Conservation (phyloP, 1,140 invertebrate genomes). For the Drosophila dunni region DNA sequence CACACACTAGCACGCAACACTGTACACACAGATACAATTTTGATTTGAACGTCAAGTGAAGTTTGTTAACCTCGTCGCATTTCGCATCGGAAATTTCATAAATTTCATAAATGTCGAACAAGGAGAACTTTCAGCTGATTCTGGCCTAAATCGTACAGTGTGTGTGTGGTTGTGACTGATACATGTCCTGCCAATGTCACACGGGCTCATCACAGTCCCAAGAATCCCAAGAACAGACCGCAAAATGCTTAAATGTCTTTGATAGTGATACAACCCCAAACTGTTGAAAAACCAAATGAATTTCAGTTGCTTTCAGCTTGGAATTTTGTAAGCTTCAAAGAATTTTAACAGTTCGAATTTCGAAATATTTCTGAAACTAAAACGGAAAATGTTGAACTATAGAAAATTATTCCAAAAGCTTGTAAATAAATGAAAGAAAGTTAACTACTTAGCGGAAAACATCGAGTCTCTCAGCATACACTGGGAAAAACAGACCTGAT, state of each 20-base stretch:
- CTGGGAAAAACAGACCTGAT: too few species aligned
- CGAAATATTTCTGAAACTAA: slow-evolving; percentile 67
- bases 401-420: background rate
- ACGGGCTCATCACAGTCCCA: background rate
- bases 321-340: slow-evolving; percentile 69
- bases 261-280: slow-evolving; percentile 46
- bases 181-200: slow-evolving; percentile 62
- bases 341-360: slow-evolving; percentile 68
- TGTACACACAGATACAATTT: slow-evolving; percentile 23
- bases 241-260: slow-evolving; percentile 82
- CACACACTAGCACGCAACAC: background rate
- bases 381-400: slow-evolving; percentile 41
- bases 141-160: slow-evolving; percentile 53
- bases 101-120: slow-evolving; percentile 76
- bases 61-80: slow-evolving; percentile 70
- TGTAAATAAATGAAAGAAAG: background rate
- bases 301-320: slow-evolving; percentile 56
- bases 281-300: slow-evolving; percentile 35
- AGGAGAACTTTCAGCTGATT: slow-evolving; percentile 18
- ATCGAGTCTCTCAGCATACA: slow-evolving; percentile 1
- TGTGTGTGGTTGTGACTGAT: slow-evolving; percentile 25
- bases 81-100: slow-evolving; percentile 69
- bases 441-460: slow-evolving; percentile 3
- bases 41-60: slow-evolving; percentile 31
- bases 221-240: slow-evolving; percentile 55